phyloP scores from a whole-genome alignment of 1,140 invertebrate species.

The Drosophila athabasca region DNA sequence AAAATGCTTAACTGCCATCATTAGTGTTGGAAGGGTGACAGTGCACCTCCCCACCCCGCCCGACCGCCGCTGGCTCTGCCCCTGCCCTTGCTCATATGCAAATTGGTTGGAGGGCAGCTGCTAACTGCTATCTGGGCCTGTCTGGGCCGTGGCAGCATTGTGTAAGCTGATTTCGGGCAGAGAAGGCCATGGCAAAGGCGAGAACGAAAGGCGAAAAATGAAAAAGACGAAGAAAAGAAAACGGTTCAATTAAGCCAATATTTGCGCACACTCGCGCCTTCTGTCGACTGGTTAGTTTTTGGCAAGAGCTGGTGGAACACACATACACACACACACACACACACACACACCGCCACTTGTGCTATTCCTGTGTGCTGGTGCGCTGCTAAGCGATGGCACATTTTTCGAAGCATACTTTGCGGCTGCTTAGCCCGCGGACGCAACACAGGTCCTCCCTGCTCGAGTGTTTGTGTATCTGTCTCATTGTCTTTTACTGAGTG shows the following conservation, averaged over 20 bases:
- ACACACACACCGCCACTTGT: not conserved
- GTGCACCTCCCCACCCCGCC: too few species aligned
- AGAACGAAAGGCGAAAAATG: conserved; percentile 25
- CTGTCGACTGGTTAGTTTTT: conserved; percentile 26
- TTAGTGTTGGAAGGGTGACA: conserved; percentile 44
- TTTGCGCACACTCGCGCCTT: conserved; percentile 72
- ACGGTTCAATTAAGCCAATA: conserved; percentile 77
- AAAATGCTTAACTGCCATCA: conserved; percentile 36
- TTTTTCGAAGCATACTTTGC: conserved; percentile 69
- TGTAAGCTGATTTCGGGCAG: conserved; percentile 18
- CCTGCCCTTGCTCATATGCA: conserved; percentile 51
- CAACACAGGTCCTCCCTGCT: conserved; percentile 26
- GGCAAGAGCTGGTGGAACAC: conserved; percentile 10
- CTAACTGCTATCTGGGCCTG: conserved; percentile 17
- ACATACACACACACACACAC: not conserved
- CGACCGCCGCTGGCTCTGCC: conserved; percentile 6
- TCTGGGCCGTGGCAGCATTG: conserved; percentile 25
- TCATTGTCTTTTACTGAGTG: conserved; percentile 1
- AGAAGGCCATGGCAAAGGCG: conserved; percentile 9
- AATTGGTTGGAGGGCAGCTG: conserved; percentile 52
- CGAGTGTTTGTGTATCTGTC: conserved; percentile 47
- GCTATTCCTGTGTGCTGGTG: conserved; percentile 2
- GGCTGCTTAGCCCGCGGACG: conserved; percentile 53
- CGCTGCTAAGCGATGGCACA: conserved; percentile 58
- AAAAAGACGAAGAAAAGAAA: conserved; percentile 34